Evolutionary conservation across 2,797 vertebrate genomes (phyloP).

Genomic region (Linurgus olivaceus): DNA sequence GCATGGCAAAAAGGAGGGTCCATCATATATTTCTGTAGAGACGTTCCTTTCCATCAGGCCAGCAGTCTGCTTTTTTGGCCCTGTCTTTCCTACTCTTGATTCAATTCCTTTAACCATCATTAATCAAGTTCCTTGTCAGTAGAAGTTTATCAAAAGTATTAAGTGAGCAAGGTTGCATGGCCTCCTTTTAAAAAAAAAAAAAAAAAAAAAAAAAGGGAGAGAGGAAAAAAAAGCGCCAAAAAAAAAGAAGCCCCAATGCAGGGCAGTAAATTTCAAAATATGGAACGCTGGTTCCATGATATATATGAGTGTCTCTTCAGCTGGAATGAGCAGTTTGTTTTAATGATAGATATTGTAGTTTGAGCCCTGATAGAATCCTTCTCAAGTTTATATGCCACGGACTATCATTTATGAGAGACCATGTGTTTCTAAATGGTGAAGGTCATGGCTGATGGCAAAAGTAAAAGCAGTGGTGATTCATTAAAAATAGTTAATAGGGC

Average conservation of each 20-base stretch:
- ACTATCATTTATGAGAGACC: slow-evolving; percentile 78
- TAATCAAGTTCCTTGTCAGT: slow-evolving; percentile 88
- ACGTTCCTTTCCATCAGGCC: slow-evolving; percentile 89
- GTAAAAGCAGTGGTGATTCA: slow-evolving; percentile 81
- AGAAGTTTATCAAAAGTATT: slow-evolving; percentile 92
- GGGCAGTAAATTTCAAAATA: slow-evolving; percentile 80
- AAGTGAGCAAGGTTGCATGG: slow-evolving; percentile 81
- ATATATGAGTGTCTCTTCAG: slow-evolving; percentile 81
- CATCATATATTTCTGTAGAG: slow-evolving; percentile 93
- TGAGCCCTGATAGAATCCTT: slow-evolving; percentile 82
- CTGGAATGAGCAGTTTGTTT: slow-evolving; percentile 89
- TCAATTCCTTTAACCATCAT: slow-evolving; percentile 93
- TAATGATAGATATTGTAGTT: slow-evolving; percentile 87
- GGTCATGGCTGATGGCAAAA: slow-evolving; percentile 87
- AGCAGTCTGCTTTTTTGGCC: slow-evolving; percentile 80
- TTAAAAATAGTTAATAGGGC: slow-evolving; percentile 82
- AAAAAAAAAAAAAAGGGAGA: slow-evolving; percentile 54
- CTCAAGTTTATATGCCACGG: slow-evolving; percentile 77
- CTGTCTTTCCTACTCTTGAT: slow-evolving; percentile 91
- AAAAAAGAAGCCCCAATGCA: slow-evolving; percentile 58
- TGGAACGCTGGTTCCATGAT: slow-evolving; percentile 85
- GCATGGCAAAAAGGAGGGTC: slow-evolving; percentile 87
- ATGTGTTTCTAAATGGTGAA: slow-evolving; percentile 85
- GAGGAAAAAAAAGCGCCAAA: not conserved
- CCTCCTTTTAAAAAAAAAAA: slow-evolving; percentile 65